Percentiles rank a stretch among this genome's conserved stretches.
Evolutionary conservation across 2,797 vertebrate genomes (phyloP).

Genomic region (Trichosurus vulpecula): DNA sequence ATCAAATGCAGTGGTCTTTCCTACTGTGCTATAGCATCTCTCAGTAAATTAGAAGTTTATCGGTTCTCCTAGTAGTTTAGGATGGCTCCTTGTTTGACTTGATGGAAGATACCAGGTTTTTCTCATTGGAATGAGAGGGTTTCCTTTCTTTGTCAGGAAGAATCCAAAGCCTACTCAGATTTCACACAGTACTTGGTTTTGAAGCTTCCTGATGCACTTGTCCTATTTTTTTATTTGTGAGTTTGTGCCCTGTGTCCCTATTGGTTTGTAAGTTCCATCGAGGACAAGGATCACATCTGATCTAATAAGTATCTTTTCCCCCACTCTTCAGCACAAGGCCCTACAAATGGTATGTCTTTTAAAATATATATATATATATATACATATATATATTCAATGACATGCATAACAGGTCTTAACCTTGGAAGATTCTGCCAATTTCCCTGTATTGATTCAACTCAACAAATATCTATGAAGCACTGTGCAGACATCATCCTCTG

Average conservation of each 20-base stretch:
- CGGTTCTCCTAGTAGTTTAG: no score
- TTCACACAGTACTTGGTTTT: not conserved
- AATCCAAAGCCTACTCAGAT: not conserved
- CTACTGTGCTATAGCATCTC: not conserved
- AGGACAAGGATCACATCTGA: not conserved
- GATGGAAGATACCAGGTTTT: no score
- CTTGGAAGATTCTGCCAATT: not conserved
- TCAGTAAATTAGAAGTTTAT: not conserved
- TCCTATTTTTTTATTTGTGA: not conserved
- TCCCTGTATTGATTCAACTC: not conserved
- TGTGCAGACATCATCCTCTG: not conserved
- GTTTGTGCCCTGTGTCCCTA: not conserved
- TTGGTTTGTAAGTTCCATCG: not conserved
- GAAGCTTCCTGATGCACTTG: not conserved
- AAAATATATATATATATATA: not conserved
- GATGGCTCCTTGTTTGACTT: no score
- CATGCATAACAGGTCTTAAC: not conserved
- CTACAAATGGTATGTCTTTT: not conserved
- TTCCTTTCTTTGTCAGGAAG: not conserved
- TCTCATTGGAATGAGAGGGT: no score
- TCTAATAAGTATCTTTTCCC: not conserved
- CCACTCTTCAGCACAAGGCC: not conserved
- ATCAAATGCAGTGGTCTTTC: not conserved
- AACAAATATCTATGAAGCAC: not conserved
- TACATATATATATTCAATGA: not conserved